Evolutionary conservation across 2,797 vertebrate genomes (phyloP), one percentile per base, ranked within the genome.

Genomic region (Dendrocincla tyrannina): DNA sequence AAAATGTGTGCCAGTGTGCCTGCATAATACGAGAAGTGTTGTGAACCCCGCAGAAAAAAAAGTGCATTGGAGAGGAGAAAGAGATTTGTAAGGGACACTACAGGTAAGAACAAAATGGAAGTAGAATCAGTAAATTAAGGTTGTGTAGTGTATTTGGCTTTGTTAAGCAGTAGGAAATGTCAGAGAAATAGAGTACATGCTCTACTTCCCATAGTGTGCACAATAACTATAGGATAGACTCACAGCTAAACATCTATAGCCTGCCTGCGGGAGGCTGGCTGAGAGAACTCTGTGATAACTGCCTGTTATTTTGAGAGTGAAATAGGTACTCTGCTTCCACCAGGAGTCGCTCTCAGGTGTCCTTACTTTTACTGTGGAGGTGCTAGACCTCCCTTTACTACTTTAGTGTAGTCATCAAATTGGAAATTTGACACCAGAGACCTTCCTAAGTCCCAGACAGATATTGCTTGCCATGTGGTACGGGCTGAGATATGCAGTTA

Each of bases 261-360:
- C 39, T 77, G 32, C 13, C 35, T 44, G n/a, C 12, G 47, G 23
- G 30, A 69, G 17, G 6, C 37, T 56, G 39, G 6, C 50, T 74
- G 60, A 77, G 42, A 19, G 3, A 66, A 1, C 13, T 50, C n/a
- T 60, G 6, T 37, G 7, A 50, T 46, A 75, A 67, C 16, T 5
- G 0, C 0, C 0, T 13, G 7, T 15, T 70, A 9, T 67, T 84
- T 52, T 59, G 35, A 39, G 11, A 5, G 7, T 42, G 16, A 63
- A 87, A 59, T 13, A 17, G 12, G 8, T 58, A 11, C 22, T 44
- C 27, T 58, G 7, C 18, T 79, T 58, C 32, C 7, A 24, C 6
- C 9, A 46, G 20, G 17, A n/a, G 2, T 7, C 58, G 6, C 9
- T n/a, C 19, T 63, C 19, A 25, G 11, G 20, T 23, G 5, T 10